These are phyloP conservation scores for Spinus pinus DNA, from an alignment of 2,797 vertebrate genomes.

Conservation along the genomic window DNA sequence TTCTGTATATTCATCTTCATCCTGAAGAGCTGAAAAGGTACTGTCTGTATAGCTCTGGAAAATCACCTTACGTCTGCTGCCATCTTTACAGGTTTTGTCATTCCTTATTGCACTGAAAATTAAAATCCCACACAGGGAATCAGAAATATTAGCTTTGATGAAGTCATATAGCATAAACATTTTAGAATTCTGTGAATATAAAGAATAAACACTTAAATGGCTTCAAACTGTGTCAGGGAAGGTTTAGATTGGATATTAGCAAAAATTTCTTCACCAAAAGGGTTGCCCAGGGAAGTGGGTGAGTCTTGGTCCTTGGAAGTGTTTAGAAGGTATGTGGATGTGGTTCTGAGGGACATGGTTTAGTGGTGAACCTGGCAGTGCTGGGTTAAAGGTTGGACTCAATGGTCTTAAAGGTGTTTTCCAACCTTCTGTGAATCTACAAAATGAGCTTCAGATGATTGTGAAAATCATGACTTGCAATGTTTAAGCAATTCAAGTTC, in stretches of 20 bases:
- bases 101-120: conserved; percentile 52
- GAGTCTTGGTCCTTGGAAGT: neutral
- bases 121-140: neutral
- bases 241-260: neutral
- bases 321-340: neutral
- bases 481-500: neutral
- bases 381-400: neutral
- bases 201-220: neutral
- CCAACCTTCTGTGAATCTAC: neutral
- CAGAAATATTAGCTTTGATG: neutral
- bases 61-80: conserved; percentile 81
- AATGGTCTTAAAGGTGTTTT: neutral
- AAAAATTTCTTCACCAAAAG: neutral
- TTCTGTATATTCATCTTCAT: conserved; percentile 85
- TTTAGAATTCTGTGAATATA: neutral
- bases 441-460: neutral
- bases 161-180: neutral
- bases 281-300: neutral
- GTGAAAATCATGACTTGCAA: neutral
- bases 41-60: conserved; percentile 88
- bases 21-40: conserved; percentile 80
- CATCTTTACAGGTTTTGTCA: conserved; percentile 60
- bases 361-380: neutral
- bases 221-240: neutral
- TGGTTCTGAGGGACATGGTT: neutral